Base-by-base conservation (phyloP, 2,888 invertebrate genomes). In the Unio delphinus region DNA sequence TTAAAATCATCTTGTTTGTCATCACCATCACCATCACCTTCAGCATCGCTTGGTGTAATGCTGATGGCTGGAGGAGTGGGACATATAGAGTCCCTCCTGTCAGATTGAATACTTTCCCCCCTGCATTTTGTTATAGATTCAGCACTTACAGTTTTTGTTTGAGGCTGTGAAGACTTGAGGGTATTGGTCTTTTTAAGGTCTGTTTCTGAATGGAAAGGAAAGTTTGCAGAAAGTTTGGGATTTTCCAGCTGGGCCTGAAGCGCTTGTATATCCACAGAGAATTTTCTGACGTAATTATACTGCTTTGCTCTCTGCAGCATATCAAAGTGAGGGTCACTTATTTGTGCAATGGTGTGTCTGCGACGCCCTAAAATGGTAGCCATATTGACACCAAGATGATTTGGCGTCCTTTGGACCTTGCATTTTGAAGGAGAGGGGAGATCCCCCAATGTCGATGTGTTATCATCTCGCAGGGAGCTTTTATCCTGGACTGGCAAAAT, bases 201-300 rank as follows among this genome's bases (percentile, higher is more conserved):
- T 56, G 80, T 80, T 71, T 83, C 80, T 17, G 83, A 83, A 67
- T 80, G 80, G 68, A 83, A 85, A 54, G 84, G 84, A 68, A 80
- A 79, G 55, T 70, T 75, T 20, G 80, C 82, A 45, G 78, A 79
- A 20, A 82, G 74, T 75, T 88, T 88, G 3, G 89, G 89, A 76
- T 89, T 89, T 73, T 88, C 87, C 62, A 89, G 76, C 72, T 89
- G 89, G 45, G 88, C 85, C 75, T 88, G 88, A 56, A 89, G 76
- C 6, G 89, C 89, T 61, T 83, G 80, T 67, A 89, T 86, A 73
- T 89, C 89, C 7, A 89, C 88, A 34, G 88, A 88, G 79, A 88
- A 89, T 74, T 89, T 89, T 45, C 88, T 78, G 3, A 89, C 86
- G 79, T 89, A 89, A 65, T 84, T 86, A 79, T 89, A 89, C 45